These are phyloP conservation scores for Harlomillsia oculata DNA, from an alignment of 1,140 invertebrate genomes.

Conservation along the genomic window DNA sequence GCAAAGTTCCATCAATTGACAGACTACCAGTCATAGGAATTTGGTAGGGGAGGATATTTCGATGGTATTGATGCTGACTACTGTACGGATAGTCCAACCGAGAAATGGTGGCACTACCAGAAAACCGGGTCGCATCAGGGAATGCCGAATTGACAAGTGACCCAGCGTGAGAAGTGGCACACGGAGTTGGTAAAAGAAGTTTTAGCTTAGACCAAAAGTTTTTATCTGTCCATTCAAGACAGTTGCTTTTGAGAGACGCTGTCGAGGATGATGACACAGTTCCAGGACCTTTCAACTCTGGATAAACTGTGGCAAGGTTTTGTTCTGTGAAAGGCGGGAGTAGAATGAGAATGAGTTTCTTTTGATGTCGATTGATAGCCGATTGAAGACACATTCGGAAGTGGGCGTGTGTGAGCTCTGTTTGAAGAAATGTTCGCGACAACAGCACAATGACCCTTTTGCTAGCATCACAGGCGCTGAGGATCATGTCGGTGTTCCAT, in stretches of 20 bases:
- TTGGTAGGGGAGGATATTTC: conserved; percentile 24
- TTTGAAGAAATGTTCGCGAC: conserved; percentile 72
- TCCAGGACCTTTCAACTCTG: conserved; percentile 3
- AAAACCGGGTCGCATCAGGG: neutral
- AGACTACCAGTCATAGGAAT: conserved; percentile 8
- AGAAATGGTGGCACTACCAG: neutral
- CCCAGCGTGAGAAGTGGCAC: neutral
- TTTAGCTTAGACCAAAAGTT: conserved; percentile 31
- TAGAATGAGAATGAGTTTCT: conserved; percentile 63
- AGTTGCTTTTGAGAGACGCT: neutral
- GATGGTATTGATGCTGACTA: conserved; percentile 14
- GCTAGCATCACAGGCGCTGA: conserved; percentile 77
- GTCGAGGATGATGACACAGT: neutral
- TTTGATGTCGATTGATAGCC: conserved; percentile 66
- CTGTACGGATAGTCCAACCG: conserved; percentile 6
- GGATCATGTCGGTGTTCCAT: conserved; percentile 54
- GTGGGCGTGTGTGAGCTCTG: conserved; percentile 74
- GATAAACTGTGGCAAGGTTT: conserved; percentile 17
- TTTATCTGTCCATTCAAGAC: conserved; percentile 23
- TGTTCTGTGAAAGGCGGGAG: conserved; percentile 23
- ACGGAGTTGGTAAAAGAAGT: conserved; percentile 9
- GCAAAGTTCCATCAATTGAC: neutral
- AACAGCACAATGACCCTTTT: conserved; percentile 67
- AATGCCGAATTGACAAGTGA: neutral
- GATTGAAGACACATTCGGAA: conserved; percentile 69